phyloP scores from a whole-genome alignment of 2,113 vertebrate species.

The Ictalurus furcatus region DNA sequence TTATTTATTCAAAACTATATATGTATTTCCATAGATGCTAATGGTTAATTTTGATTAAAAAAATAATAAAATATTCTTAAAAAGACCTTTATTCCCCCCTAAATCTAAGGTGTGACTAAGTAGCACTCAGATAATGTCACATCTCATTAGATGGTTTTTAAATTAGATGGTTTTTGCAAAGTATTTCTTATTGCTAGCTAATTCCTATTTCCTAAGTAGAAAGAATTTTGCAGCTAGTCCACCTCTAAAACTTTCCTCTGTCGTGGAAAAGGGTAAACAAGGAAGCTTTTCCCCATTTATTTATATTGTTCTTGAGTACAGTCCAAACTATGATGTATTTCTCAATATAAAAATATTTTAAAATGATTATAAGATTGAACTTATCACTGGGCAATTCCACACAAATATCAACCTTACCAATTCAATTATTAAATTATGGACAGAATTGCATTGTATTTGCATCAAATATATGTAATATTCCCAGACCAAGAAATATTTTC shows the following conservation, averaged over 20 bases:
- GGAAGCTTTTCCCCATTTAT: no score
- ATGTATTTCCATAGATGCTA: background rate
- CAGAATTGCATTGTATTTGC: no score
- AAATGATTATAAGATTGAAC: no score
- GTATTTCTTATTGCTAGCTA: background rate
- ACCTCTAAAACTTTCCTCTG: background rate
- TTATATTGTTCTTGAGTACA: no score
- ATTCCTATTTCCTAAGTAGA: background rate
- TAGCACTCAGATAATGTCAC: background rate
- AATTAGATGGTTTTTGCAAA: background rate
- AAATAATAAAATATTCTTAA: background rate
- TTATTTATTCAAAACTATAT: background rate
- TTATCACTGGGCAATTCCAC: no score
- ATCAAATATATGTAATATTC: no score
- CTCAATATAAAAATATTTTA: no score
- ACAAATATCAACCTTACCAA: no score
- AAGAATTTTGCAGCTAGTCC: background rate
- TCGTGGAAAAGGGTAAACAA: background rate
- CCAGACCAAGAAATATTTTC: no score
- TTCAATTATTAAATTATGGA: no score
- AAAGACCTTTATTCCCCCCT: background rate
- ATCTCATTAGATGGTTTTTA: background rate
- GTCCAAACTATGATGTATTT: no score
- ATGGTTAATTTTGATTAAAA: background rate
- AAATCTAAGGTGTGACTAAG: background rate